Base-by-base conservation (phyloP, 2,113 vertebrate genomes). In the Podarcis cretensis region DNA sequence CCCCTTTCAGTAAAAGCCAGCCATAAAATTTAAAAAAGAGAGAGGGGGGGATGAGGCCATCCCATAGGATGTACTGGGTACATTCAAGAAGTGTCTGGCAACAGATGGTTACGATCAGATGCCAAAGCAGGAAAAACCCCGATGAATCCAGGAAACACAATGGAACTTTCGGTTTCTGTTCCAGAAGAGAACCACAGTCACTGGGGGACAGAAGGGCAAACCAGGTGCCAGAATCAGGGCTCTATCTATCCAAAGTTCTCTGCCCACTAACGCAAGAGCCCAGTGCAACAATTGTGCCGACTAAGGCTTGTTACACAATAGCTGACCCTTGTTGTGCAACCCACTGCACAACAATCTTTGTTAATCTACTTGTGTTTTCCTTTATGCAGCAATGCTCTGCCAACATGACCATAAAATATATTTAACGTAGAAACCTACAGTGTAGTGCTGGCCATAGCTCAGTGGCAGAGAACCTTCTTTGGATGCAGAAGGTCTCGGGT, bases 161-260 rank as follows among this genome's bases (percentile, higher is more conserved):
- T 30, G 18, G 35, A 66, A 37, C 32, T 84, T n/a, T 77, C 35
- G 0, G 0, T 7, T 1, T 43, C 68, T 83, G n/a, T 48, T 6
- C 5, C 0, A 0, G 80, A 74, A 80, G 23, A n/a, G 69, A 79
- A 35, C 12, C 83, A 69, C 10, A 27, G 5, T 8, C 16, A 5
- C 18, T n/a, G 27, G 30, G n/a, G 40, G 35, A 40, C 23, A 65
- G 14, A 48, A 43, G 23, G 43, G 59, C 48, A 59, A 48, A 4
- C 81, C 12, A 23, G 37, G 74, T 0, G 32, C 35, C 74, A 37
- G 35, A 75, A 75, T 40, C 21, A 35, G 18, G 18, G 73, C 3
- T 54, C 48, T 54, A 54, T 54, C 10, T 54, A 54, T 54, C 48
- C 48, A 20, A 13, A 1, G 2, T 18, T 13, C 32, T 32, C 12